Base-by-base conservation (phyloP, 2,797 vertebrate species). In the Apogon hyalosoma region DNA sequence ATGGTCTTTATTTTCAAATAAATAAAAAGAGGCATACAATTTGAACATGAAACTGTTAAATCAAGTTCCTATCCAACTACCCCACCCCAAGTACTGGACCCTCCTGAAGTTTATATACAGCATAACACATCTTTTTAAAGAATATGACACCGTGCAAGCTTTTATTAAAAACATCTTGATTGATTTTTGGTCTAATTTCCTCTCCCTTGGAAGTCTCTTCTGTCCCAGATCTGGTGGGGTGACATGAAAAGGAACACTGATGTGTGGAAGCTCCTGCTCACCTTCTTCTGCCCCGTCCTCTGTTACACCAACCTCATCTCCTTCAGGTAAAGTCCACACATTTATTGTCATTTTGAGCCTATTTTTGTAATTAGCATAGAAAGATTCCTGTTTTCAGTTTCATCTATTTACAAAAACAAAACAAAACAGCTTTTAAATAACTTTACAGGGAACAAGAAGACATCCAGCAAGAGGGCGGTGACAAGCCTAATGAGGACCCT, bases 211-310 rank as follows among this genome's bases (percentile, higher is more conserved):
- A 68, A 96, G 96, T 92, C 92, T 46, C 89, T 97, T 75, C 76
- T 98, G 85, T 95, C 95, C 2, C 93, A 97, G 88, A 97, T 96
- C 82, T 98, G 96, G 96, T 96, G 96, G 96, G 96, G 96, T 0
- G 94, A 95, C 69, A 97, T 97, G 94, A 91, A 95, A 70, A 92
- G 92, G 59, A 90, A 79, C 84, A 97, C 96, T 0, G 87, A 93
- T 3, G 87, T 94, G 49, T 97, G 96, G 96, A 95, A 93, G 78
- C 89, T 96, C 6, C 54, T 95, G 7, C 86, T 96, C 14, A 71
- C 92, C 41, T 95, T 97, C 85, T 94, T 96, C 84, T 93, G 94
- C 67, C 96, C 96, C 0, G 40, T 93, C n/a, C 92, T 98, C 59
- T 94, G 96, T 83, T 97, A 93, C 88, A 95, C 95, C 63, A 58